Evolutionary conservation across 1,140 invertebrate species (phyloP).

Genomic region (Pseudachorutes palmiensis): DNA sequence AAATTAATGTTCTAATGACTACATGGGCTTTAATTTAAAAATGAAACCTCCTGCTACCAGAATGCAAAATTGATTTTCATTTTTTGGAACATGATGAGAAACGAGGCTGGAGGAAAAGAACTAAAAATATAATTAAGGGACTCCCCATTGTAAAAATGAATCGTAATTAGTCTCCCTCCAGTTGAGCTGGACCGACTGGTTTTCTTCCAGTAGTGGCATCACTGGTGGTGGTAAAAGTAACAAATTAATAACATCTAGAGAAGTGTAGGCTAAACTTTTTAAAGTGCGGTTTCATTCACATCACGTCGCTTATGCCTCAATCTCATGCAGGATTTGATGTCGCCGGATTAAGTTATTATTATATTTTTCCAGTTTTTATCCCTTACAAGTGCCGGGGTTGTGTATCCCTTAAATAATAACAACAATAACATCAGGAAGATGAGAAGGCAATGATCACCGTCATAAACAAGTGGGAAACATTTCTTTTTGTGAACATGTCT

Average conservation of each 20-base stretch:
- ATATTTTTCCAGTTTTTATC: neutral
- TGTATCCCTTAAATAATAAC: neutral
- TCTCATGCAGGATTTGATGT: neutral
- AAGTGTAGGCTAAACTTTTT: neutral
- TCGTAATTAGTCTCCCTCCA: neutral
- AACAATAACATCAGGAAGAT: neutral
- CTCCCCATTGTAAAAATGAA: neutral
- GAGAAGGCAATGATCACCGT: neutral
- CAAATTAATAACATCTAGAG: neutral
- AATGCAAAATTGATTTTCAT: neutral
- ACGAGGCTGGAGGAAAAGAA: neutral
- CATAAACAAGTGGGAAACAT: neutral
- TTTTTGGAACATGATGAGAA: neutral
- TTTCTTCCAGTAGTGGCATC: neutral
- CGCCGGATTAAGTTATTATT: neutral
- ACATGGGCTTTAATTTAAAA: no score
- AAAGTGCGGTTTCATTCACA: neutral
- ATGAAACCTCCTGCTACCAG: no score
- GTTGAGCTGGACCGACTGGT: neutral
- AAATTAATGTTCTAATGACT: no score
- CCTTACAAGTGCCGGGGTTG: neutral
- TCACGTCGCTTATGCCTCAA: no score
- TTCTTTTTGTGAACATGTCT: neutral
- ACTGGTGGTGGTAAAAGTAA: neutral
- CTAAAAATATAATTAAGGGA: neutral